phyloP scores from a whole-genome alignment of 2,113 vertebrate species.

The Xerus inauris region DNA sequence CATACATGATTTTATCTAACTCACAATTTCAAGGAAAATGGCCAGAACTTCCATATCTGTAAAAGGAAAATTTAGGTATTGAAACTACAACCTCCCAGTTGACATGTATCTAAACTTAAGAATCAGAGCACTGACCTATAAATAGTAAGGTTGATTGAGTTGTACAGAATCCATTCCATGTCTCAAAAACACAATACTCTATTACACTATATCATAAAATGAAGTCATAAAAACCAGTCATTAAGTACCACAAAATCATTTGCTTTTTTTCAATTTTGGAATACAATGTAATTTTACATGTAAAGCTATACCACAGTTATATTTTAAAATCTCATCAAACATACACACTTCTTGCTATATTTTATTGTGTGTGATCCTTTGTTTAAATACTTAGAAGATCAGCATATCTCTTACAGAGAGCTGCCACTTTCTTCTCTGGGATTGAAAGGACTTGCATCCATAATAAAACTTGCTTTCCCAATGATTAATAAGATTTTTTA shows the following conservation, averaged over 20 bases:
- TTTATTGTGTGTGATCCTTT: not conserved
- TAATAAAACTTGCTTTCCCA: constrained; percentile 98
- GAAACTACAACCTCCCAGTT: not conserved
- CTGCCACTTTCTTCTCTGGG: constrained; percentile 98
- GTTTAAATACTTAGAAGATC: constrained; percentile 92
- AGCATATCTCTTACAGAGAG: constrained; percentile 98
- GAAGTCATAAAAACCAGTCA: constrained; percentile 61
- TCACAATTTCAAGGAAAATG: not conserved
- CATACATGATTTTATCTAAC: not conserved
- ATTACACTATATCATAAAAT: not conserved
- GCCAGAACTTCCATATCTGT: not conserved
- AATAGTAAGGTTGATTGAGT: not conserved
- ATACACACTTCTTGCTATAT: not conserved
- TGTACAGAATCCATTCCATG: not conserved
- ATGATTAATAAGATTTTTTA: constrained; percentile 74
- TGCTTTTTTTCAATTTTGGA: not conserved
- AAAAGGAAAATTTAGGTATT: not conserved
- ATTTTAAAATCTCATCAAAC: not conserved
- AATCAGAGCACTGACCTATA: not conserved
- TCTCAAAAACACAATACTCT: not conserved
- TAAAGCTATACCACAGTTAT: not conserved
- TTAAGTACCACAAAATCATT: not conserved
- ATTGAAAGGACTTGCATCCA: constrained; percentile 97
- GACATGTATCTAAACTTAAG: not conserved
- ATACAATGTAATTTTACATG: not conserved